Conservation (phyloP, 2,888 invertebrate genomes). For the Allygus modestus region DNA sequence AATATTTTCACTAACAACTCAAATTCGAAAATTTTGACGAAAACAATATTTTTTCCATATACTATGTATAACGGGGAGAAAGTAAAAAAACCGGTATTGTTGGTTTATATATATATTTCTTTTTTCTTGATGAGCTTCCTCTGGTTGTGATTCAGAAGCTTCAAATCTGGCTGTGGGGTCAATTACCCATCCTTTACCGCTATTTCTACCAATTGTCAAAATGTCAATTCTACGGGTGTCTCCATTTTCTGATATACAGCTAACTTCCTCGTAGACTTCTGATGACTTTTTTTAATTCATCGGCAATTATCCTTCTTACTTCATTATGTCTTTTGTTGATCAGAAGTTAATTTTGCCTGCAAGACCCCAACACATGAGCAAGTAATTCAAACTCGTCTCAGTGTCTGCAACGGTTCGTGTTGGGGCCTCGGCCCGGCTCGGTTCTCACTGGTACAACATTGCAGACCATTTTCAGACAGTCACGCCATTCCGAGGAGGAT, state of each 20-base stretch:
- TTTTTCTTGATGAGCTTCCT: not conserved
- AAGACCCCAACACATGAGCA: constrained; percentile 11
- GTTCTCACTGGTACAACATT: not conserved
- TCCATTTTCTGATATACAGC: not conserved
- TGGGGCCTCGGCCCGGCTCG: not conserved
- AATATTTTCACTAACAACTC: too few relatives aligned
- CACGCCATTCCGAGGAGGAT: too few relatives aligned
- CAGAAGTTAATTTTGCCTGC: not conserved
- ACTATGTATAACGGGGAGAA: too few relatives aligned
- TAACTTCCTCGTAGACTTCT: not conserved
- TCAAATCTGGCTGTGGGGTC: not conserved
- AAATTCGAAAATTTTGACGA: too few relatives aligned
- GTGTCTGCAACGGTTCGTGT: constrained; percentile 3
- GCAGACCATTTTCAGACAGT: too few relatives aligned
- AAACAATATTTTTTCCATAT: too few relatives aligned
- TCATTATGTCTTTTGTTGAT: not conserved
- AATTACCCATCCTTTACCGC: not conserved
- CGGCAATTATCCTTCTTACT: not conserved
- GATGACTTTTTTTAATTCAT: not conserved
- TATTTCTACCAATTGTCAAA: not conserved
- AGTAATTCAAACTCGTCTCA: not conserved
- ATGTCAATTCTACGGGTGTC: not conserved
- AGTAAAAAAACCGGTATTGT: not conserved
- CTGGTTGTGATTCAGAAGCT: not conserved
- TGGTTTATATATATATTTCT: not conserved